These are phyloP conservation scores for Anoplopoma fimbria DNA, from an alignment of 2,113 vertebrate genomes.

Conservation along the genomic window DNA sequence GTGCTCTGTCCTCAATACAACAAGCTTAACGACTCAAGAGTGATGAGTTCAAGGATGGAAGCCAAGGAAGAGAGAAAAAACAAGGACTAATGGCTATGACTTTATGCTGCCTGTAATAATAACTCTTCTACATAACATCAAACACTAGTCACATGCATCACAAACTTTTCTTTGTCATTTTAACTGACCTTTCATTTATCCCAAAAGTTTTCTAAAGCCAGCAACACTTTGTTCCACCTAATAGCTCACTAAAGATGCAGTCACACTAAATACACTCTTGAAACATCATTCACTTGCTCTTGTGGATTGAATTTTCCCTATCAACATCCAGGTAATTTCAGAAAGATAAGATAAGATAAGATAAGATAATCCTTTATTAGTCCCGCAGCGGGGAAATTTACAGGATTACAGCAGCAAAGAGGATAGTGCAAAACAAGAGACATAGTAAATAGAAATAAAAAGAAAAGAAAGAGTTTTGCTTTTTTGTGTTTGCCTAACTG, in stretches of 20 bases:
- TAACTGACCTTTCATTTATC: conserved; percentile 30
- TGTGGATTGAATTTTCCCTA: neutral
- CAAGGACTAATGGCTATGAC: conserved; percentile 29
- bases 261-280: conserved; percentile 1
- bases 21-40: conserved; percentile 43
- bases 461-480: conserved; percentile 9
- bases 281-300: conserved; percentile 1
- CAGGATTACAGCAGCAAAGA: no score
- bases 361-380: no score
- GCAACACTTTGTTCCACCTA: conserved; percentile 13
- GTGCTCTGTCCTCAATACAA: conserved; percentile 52
- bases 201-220: neutral
- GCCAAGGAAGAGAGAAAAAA: conserved; percentile 23
- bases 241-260: conserved; percentile 6
- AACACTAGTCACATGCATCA: conserved; percentile 10
- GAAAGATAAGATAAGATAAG: no score
- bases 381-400: no score
- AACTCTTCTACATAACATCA: conserved; percentile 22
- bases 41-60: conserved; percentile 60
- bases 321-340: neutral
- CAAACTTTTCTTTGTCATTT: conserved; percentile 22
- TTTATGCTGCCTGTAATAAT: conserved; percentile 19
- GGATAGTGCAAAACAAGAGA: no score
- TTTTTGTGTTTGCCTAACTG: conserved; percentile 32
- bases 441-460: no score